Evolutionary conservation across 2,113 vertebrate genomes (phyloP), one percentile per base, ranked within the genome.

Genomic region (Menidia beryllina): DNA sequence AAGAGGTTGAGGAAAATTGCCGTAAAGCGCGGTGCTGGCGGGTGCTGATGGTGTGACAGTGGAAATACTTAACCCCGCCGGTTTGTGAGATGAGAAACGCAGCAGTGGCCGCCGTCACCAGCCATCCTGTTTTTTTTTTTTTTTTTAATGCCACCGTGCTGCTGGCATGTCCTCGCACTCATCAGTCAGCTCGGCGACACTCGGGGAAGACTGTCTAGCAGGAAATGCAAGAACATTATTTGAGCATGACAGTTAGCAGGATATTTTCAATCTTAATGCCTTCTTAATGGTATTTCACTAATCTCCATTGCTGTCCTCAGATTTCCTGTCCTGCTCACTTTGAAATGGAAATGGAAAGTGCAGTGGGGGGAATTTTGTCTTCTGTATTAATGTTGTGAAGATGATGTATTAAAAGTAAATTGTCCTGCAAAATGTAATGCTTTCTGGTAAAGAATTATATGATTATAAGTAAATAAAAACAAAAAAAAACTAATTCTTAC

Each of bases 211-310:
- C 56, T 52, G 38, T 66, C 49, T 53, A 53, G 49, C 56, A 47
- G 34, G 24, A 66, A 73, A 58, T 41, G 24, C 53, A 49, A 36
- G 47, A 57, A 26, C 58, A 26, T 54, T 19, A 25, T 26, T 51
- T 5, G 21, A 55, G 24, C 34, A 24, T 70, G 70, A 60, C 65
- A 73, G 68, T 84, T 83, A 80, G 57, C 68, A 55, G 47, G 50
- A 54, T 62, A 51, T 66, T 79, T 36, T 74, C 51, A 53, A 69
- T 56, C 62, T 50, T 48, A 36, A 86, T 68, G 54, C 52, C 19
- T 7, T 27, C 72, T 84, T 70, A 69, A 82, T 78, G 77, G 50
- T 34, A 25, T 55, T 72, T 76, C 2, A 27, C 57, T 65, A 60
- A 60, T 65, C 73, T 67, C 43, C 61, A 5, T 9, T 45, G 54